phyloP scores from a whole-genome alignment of 2,888 invertebrate genomes.

The Xestia xanthographa region DNA sequence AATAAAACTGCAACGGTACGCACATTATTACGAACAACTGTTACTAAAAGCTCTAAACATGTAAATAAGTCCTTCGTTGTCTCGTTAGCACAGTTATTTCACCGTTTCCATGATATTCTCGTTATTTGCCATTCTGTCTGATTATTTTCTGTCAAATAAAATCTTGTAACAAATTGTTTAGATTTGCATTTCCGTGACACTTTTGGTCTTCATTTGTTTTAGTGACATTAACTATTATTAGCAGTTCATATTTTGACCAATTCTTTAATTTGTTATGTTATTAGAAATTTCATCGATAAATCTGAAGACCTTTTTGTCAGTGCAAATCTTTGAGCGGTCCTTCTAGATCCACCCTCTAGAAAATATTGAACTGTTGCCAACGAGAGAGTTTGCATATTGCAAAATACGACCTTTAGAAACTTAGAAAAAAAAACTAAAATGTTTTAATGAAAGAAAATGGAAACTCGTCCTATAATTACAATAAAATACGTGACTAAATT shows the following conservation, averaged over 20 bases:
- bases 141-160: constrained; percentile 42
- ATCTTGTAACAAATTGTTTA: constrained; percentile 36
- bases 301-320: neutral
- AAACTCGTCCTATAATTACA: neutral
- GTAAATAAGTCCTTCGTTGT: constrained; percentile 37
- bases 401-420: neutral
- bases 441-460: neutral
- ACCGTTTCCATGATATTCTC: constrained; percentile 38
- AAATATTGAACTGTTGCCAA: neutral
- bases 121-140: constrained; percentile 37
- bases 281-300: neutral
- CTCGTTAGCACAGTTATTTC: constrained; percentile 51
- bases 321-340: neutral
- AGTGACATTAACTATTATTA: neutral
- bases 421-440: neutral
- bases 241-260: neutral
- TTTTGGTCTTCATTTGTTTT: constrained; percentile 24
- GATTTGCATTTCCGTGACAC: constrained; percentile 22
- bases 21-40: constrained; percentile 41
- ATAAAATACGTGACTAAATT: constrained; percentile 28
- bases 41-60: constrained; percentile 49
- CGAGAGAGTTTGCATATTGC: neutral
- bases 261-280: neutral
- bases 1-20: constrained; percentile 53
- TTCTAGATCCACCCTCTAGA: neutral